Evolutionary conservation across 2,888 invertebrate genomes (phyloP).

Genomic region (Eretmocerus hayati): DNA sequence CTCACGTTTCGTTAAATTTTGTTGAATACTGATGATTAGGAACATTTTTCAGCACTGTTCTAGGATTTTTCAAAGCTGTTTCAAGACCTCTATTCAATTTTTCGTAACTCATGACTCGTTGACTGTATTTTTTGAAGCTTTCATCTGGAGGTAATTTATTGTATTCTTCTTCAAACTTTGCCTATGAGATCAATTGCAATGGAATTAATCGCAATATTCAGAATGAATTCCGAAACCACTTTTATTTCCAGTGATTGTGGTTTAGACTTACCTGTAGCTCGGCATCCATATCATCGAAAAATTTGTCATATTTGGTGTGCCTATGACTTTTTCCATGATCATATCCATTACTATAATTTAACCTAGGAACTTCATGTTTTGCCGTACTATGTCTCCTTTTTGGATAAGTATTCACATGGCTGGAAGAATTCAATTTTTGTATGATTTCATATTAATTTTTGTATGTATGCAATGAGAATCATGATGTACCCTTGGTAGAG

Average conservation of each 20-base stretch:
- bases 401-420: neutral
- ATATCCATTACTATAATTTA: neutral
- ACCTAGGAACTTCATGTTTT: slow-evolving; percentile 4
- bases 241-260: too few relatives aligned
- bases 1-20: slow-evolving; percentile 21
- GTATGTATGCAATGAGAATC: too few relatives aligned
- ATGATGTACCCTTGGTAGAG: too few relatives aligned
- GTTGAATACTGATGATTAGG: slow-evolving; percentile 10
- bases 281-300: slow-evolving; percentile 1
- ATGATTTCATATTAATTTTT: too few relatives aligned
- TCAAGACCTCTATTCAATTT: slow-evolving; percentile 15
- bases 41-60: neutral
- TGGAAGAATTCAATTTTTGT: neutral
- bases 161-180: neutral
- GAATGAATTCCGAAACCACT: too few relatives aligned
- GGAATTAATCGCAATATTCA: too few relatives aligned
- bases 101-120: slow-evolving; percentile 13
- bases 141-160: neutral
- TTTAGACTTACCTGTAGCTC: slow-evolving; percentile 7
- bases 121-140: slow-evolving; percentile 6
- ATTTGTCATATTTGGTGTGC: slow-evolving; percentile 1
- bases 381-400: neutral
- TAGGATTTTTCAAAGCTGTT: slow-evolving; percentile 2
- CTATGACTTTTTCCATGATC: neutral
- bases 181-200: neutral